Percentiles rank a stretch among this genome's conserved stretches.
Evolutionary conservation across 2,888 invertebrate species (phyloP).

Genomic region (Caenorhabditis sp.): DNA sequence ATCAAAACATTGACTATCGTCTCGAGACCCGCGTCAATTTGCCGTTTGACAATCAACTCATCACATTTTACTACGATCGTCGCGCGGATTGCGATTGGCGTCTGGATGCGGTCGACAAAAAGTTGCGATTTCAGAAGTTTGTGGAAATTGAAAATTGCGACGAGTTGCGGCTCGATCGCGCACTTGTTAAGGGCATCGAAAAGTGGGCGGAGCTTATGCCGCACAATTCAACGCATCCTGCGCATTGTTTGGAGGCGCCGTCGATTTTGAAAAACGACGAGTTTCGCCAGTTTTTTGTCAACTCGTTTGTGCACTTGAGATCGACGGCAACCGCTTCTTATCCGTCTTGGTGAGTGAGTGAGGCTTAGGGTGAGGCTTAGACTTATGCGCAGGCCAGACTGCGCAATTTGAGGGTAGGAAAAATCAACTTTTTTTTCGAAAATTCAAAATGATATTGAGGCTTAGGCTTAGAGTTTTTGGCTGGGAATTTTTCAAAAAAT

Average conservation of each 20-base stretch:
- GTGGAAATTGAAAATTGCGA: conserved; percentile 25
- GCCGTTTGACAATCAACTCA: conserved; percentile 13
- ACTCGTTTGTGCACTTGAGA: conserved; percentile 57
- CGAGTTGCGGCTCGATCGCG: conserved; percentile 34
- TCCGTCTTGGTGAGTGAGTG: conserved; percentile 51
- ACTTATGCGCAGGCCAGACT: not conserved
- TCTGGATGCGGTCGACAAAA: conserved; percentile 31
- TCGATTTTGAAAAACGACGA: conserved; percentile 13
- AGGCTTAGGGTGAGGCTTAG: too few species aligned
- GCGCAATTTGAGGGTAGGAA: not conserved
- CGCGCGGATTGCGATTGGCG: conserved; percentile 50
- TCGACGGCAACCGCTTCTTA: conserved; percentile 56
- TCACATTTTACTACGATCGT: conserved; percentile 17
- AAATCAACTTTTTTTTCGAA: too few species aligned
- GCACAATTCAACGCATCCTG: too few species aligned
- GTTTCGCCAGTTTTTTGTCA: conserved; percentile 38
- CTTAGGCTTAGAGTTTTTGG: too few species aligned
- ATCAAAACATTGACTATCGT: conserved; percentile 24
- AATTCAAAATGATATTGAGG: too few species aligned
- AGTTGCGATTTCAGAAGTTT: conserved; percentile 33
- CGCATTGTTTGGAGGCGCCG: conserved; percentile 31
- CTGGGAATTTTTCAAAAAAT: too few species aligned
- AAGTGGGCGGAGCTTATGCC: conserved; percentile 47
- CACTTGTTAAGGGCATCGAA: conserved; percentile 29
- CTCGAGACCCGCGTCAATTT: conserved; percentile 9